Conservation (phyloP, 2,113 vertebrate genomes). For the Chloebia gouldiae region DNA sequence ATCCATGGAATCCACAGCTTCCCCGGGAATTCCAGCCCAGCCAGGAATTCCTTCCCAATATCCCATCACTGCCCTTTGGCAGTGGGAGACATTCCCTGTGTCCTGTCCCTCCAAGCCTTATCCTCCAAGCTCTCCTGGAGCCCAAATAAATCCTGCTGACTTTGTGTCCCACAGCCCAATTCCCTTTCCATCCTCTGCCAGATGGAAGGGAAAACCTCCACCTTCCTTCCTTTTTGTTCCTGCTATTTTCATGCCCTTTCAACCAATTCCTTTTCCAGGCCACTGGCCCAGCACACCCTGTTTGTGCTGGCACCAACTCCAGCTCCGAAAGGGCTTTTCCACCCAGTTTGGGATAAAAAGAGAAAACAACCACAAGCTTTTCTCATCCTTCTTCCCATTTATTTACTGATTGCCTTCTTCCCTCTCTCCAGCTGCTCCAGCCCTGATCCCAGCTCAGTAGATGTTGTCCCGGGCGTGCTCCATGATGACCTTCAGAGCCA, state of each 20-base stretch:
- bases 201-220: not conserved
- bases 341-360: accelerated
- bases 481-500: slow-evolving; percentile 86
- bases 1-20: not conserved
- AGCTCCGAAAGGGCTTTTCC: not conserved
- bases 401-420: not conserved
- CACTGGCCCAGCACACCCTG: not conserved
- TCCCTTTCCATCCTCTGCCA: not conserved
- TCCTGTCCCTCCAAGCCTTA: not conserved
- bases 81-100: not conserved
- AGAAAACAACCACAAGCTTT: accelerated
- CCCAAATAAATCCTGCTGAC: accelerated
- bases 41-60: not conserved
- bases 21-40: not conserved
- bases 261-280: not conserved
- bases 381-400: not conserved
- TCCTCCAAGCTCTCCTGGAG: not conserved
- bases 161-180: accelerated
- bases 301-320: not conserved
- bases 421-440: not conserved
- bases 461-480: slow-evolving; percentile 74
- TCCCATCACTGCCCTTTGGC: not conserved
- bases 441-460: slow-evolving; percentile 54
- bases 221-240: not conserved
- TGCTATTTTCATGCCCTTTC: not conserved